Base-by-base conservation (phyloP, 1,140 invertebrate species). In the Micrasema longulum region DNA sequence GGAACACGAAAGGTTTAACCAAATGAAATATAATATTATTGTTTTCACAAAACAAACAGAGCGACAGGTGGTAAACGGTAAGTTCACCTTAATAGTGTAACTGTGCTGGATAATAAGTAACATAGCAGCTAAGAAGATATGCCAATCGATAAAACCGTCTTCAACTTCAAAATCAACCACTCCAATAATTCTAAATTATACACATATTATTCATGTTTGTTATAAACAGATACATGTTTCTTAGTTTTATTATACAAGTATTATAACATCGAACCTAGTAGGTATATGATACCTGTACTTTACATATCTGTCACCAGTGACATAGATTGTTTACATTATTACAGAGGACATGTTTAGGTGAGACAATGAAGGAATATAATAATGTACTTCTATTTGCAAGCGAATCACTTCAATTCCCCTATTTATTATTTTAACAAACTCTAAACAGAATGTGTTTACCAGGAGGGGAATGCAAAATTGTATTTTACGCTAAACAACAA, bases 201-300 rank as follows among this genome's bases (percentile, higher is more conserved):
- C 50, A 31, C n/a, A n/a, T n/a, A n/a, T n/a, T n/a, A n/a, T n/a
- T n/a, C n/a, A n/a, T n/a, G n/a, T n/a, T 31, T 31, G 7, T 31
- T 4, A 31, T 31, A 31, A 2, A 31, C 7, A 31, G 26, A 31
- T 31, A 52, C 26, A 31, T 31, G 26, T 31, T 4, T 31, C 26
- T 31, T 4, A 31, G 26, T 31, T 2, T 4, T 31, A 31, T 31
- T 31, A 31, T 31, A 31, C 26, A 31, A 23, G 18, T 16, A 36
- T 47, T 52, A 55, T 67, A 60, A 69, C 67, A 69, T 41, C 60
- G 70, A 72, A 66, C 22, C 70, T 63, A 69, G n/a, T 62, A 60
- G 65, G 73, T 75, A 75, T 71, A 75, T 68, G 66, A 75, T 75
- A 75, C 73, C 73, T 68, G 73, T 70, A 74, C 73, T 47, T 68